Conservation (phyloP, 2,113 vertebrate genomes). For the Oncorhynchus mykiss region DNA sequence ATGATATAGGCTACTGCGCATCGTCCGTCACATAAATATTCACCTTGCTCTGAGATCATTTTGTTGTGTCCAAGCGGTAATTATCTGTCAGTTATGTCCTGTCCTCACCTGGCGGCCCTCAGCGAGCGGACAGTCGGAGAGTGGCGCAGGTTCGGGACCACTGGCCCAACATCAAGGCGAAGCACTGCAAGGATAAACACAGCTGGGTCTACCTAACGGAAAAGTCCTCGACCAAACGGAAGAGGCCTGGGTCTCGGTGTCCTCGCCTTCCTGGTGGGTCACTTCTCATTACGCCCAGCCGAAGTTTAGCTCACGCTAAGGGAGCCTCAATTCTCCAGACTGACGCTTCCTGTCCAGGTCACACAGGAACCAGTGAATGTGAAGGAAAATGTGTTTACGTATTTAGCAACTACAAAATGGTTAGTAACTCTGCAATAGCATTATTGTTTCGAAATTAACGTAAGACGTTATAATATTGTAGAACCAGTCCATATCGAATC, state of each 20-base stretch:
- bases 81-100: constrained; percentile 12
- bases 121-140: neutral
- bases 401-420: neutral
- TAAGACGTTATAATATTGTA: too few relatives aligned
- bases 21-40: neutral
- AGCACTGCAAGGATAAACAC: constrained; percentile 42
- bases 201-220: constrained; percentile 48
- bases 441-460: too few relatives aligned
- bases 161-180: constrained; percentile 49
- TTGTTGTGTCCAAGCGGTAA: constrained; percentile 7
- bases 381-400: constrained; percentile 16
- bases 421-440: neutral
- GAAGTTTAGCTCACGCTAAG: constrained; percentile 38
- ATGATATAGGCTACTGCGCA: neutral
- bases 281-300: constrained; percentile 40
- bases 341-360: constrained; percentile 43
- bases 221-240: constrained; percentile 10
- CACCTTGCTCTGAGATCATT: neutral
- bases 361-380: constrained; percentile 1
- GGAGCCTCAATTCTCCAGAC: constrained; percentile 40
- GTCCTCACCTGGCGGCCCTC: constrained; percentile 35
- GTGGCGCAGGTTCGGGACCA: constrained; percentile 28
- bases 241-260: constrained; percentile 26
- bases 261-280: constrained; percentile 40
- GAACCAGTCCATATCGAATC: too few relatives aligned